These are phyloP conservation scores for Timandra comae DNA, from an alignment of 2,888 invertebrate genomes.

Conservation along the genomic window DNA sequence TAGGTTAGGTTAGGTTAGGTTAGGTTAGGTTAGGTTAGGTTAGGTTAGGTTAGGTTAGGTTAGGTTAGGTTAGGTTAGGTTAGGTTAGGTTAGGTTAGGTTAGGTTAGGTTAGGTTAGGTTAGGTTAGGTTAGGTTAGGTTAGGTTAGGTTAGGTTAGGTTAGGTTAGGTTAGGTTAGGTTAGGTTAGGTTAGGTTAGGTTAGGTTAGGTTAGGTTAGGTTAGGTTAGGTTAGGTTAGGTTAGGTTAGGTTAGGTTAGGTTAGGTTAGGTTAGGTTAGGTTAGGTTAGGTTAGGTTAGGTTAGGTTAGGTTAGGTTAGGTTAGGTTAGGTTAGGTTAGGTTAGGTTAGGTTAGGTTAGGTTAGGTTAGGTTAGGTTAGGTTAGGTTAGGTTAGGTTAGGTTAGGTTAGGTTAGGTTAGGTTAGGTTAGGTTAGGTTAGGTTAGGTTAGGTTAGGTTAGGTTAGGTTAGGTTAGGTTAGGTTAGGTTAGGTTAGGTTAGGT, in stretches of 20 bases:
- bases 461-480: conserved; percentile 12
- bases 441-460: conserved; percentile 11
- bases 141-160: conserved; percentile 10
- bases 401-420: conserved; percentile 11
- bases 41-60: conserved; percentile 12
- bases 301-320: conserved; percentile 10
- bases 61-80: conserved; percentile 12
- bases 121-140: conserved; percentile 10
- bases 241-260: conserved; percentile 13
- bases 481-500: conserved; percentile 9
- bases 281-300: conserved; percentile 8
- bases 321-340: conserved; percentile 11
- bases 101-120: conserved; percentile 12
- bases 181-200: conserved; percentile 11
- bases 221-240: conserved; percentile 11
- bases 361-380: conserved; percentile 13
- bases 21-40: conserved; percentile 11
- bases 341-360: conserved; percentile 7
- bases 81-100: conserved; percentile 12
- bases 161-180: conserved; percentile 11
- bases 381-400: conserved; percentile 12
- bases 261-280: conserved; percentile 12
- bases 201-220: conserved; percentile 11
- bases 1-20: conserved; percentile 9
- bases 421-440: conserved; percentile 11